A percentile compares a stretch with the other conserved stretches of the same genome.
Evolutionary conservation across 2,888 invertebrate species (phyloP).

Genomic region (Oscheius sp.): DNA sequence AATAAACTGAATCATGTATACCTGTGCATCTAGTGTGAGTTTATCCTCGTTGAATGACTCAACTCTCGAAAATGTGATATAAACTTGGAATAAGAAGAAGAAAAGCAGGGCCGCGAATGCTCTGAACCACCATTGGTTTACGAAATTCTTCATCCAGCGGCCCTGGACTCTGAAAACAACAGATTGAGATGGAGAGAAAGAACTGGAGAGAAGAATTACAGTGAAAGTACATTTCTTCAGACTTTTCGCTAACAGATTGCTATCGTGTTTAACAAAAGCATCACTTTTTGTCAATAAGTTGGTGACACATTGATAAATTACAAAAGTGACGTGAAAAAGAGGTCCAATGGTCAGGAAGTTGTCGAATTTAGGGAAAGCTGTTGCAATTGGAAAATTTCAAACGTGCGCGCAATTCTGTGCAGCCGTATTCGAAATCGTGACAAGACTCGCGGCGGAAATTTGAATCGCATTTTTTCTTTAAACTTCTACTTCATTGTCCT

Average conservation of each 20-base stretch:
- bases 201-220: too few relatives aligned
- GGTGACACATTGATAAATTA: not conserved
- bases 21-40: slow-evolving; percentile 59
- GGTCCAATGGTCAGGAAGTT: not conserved
- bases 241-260: too few relatives aligned
- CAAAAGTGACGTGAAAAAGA: not conserved
- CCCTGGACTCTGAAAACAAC: not conserved
- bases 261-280: too few relatives aligned
- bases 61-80: slow-evolving; percentile 49
- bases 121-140: slow-evolving; percentile 55
- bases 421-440: too few relatives aligned
- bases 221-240: too few relatives aligned
- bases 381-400: not conserved
- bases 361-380: not conserved
- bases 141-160: slow-evolving; percentile 1
- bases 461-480: not conserved
- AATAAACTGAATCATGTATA: slow-evolving; percentile 12
- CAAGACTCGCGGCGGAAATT: not conserved
- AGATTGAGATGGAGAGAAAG: not conserved
- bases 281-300: too few relatives aligned
- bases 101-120: slow-evolving; percentile 51
- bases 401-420: not conserved
- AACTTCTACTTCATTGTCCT: not conserved
- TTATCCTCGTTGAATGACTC: slow-evolving; percentile 62
- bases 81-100: slow-evolving; percentile 53